A percentile compares a stretch with the other conserved stretches of the same genome.
These are phyloP conservation scores for Cheiracanthium punctorium DNA, from an alignment of 2,888 invertebrate genomes.

Conservation along the genomic window DNA sequence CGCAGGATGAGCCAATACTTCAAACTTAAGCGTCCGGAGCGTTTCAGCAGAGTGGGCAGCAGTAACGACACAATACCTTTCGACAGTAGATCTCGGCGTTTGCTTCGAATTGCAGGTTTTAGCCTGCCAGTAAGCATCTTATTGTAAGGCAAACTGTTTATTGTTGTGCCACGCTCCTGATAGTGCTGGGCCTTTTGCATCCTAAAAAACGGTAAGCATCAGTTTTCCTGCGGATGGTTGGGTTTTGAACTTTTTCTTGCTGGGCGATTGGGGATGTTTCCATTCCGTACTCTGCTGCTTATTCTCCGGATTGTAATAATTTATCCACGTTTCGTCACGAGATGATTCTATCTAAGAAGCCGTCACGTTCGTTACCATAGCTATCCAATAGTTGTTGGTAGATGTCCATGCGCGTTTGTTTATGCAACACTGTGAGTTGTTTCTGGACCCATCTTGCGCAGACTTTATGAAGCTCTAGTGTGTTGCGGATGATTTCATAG, in stretches of 20 bases:
- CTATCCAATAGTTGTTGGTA: not conserved
- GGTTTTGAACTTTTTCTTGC: conserved; percentile 28
- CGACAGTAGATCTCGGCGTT: no score
- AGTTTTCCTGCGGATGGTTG: conserved; percentile 10
- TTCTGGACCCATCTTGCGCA: conserved; percentile 22
- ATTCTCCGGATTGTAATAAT: conserved; percentile 11
- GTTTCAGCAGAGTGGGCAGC: conserved; percentile 1
- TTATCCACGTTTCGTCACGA: conserved; percentile 7
- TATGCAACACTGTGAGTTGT: conserved; percentile 14
- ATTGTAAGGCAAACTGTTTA: conserved; percentile 13
- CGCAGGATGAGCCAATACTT: no score
- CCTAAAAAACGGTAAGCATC: not conserved
- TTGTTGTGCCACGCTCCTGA: conserved; percentile 1
- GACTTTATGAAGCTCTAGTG: conserved; percentile 21
- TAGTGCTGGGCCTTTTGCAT: conserved; percentile 1
- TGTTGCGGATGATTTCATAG: conserved; percentile 12
- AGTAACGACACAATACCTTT: no score
- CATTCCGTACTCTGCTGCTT: not conserved
- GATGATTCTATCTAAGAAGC: conserved; percentile 19
- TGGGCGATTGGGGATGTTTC: conserved; percentile 23
- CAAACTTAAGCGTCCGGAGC: not conserved
- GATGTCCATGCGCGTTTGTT: not conserved
- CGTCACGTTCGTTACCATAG: conserved; percentile 20
- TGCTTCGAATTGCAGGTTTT: conserved; percentile 23
- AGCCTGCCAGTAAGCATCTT: conserved; percentile 28